Base-by-base conservation (phyloP, 2,113 vertebrate genomes). In the Bothrops jararaca region DNA sequence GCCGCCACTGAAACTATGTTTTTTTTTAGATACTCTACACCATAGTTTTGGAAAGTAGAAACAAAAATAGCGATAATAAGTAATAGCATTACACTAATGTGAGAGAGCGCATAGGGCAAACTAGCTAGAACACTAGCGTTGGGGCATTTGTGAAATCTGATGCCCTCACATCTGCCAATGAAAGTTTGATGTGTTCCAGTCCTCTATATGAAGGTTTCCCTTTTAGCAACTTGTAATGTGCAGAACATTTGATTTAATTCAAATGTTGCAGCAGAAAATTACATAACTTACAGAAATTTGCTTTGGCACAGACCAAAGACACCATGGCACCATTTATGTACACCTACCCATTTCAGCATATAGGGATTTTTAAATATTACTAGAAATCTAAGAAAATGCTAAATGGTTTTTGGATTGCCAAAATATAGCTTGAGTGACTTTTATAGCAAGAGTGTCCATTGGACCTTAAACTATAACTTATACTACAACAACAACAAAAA, bases 251-350 rank as follows among this genome's bases (percentile, higher is more conserved):
- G 12, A 91, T 89, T 94, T 89, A 93, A 52, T 24, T 24, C 95
- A 69, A 86, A 91, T 10, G 85, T 13, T 0, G 48, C 93, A 92
- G 90, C 95, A 89, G 85, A 23, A 94, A 95, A 96, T 96, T 96
- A 95, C 94, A 96, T 90, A 97, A 94, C 7, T 10, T 54, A 89
- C 88, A n/a, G 91, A 96, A 96, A 96, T 98, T 97, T 98, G 97
- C 97, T 97, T 97, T 98, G 98, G 97, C 97, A 96, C 94, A 1
- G 90, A 87, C 34, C 0, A n/a, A 96, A 97, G 97, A 98, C 97
- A 87, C 94, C 4, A 95, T 96, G 98, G 98, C 97, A 97, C 97
- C 97, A 0, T 92, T 95, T 88, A 22, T 98, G 96, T 97, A 97
- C 96, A 94, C 97, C 97, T 96, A 97, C 97, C 96, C 94, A 92